phyloP scores from a whole-genome alignment of 2,797 vertebrate genomes.

The Microctenopoma steveboyesi region DNA sequence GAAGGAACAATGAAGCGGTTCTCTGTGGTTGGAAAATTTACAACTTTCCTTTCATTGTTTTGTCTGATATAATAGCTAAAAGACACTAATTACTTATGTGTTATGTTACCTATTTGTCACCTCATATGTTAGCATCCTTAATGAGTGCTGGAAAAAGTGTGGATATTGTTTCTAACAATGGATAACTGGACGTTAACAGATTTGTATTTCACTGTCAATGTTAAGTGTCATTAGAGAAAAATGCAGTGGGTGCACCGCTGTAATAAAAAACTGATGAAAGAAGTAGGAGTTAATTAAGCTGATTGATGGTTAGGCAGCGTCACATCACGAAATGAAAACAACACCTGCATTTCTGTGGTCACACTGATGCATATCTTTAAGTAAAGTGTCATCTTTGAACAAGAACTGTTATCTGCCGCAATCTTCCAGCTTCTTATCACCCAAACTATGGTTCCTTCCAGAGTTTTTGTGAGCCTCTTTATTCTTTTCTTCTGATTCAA shows the following conservation, averaged over 20 bases:
- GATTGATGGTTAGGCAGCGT: neutral
- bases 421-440: neutral
- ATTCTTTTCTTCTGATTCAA: neutral
- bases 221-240: constrained; percentile 2
- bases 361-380: neutral
- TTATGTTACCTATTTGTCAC: neutral
- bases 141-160: neutral
- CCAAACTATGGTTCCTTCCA: neutral
- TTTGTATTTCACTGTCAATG: neutral
- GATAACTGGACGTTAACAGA: neutral
- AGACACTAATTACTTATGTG: neutral
- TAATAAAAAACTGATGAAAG: constrained; percentile 6
- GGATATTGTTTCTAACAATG: neutral
- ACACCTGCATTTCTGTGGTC: neutral
- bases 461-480: neutral
- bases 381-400: neutral
- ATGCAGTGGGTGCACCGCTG: fast-evolving
- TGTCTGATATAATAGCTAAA: neutral
- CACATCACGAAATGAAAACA: neutral
- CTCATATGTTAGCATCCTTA: neutral
- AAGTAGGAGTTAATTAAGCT: neutral
- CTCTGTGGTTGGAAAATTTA: neutral
- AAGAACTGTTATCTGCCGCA: neutral
- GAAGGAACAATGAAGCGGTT: constrained; percentile 6
- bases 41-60: neutral